A percentile compares a stretch with the other conserved stretches of the same genome.
Evolutionary conservation across 2,888 invertebrate genomes (phyloP).

Genomic region (Notocelia uddmanniana): DNA sequence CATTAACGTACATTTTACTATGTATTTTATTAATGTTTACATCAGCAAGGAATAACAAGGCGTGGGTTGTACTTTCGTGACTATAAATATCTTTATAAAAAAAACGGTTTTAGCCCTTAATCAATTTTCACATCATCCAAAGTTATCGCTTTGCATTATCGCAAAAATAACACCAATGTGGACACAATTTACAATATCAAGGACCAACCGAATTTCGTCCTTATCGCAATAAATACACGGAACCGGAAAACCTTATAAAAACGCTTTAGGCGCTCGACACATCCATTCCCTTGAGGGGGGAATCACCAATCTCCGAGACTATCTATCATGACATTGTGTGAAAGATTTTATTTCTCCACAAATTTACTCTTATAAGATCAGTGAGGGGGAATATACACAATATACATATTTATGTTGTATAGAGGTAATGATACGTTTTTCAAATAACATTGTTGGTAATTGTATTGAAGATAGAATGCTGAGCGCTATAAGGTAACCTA

Average conservation of each 20-base stretch:
- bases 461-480: no score
- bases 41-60: no score
- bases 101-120: background rate
- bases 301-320: slow-evolving; percentile 22
- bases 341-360: slow-evolving; percentile 9
- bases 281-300: slow-evolving; percentile 20
- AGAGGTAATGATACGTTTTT: slow-evolving; percentile 11
- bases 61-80: background rate
- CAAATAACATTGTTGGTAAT: background rate
- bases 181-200: slow-evolving; percentile 15
- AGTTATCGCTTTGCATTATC: background rate
- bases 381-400: background rate
- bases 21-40: no score
- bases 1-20: no score
- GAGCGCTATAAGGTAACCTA: no score
- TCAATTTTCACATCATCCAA: background rate
- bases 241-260: slow-evolving; percentile 21
- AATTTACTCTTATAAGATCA: slow-evolving; percentile 22
- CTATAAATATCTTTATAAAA: background rate
- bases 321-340: slow-evolving; percentile 24
- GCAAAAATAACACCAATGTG: background rate
- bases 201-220: background rate
- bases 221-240: background rate
- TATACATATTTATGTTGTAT: no score
- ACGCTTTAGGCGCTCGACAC: background rate